phyloP scores from a whole-genome alignment of 2,113 vertebrate genomes.

The Caretta caretta region DNA sequence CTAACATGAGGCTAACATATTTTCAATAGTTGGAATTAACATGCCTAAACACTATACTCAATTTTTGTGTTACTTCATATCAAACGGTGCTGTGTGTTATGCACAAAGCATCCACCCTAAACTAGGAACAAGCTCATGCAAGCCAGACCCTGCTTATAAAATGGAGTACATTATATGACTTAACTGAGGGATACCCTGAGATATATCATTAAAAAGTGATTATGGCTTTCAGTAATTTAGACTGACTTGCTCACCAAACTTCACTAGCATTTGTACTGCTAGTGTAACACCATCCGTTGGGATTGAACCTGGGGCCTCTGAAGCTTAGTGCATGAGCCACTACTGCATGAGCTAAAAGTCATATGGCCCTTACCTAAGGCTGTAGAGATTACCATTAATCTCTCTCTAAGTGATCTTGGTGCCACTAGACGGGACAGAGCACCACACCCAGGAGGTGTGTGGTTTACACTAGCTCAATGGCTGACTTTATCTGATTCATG shows the following conservation, averaged over 20 bases:
- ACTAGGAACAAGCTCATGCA: background rate
- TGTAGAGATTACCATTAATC: too few species aligned
- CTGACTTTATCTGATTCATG: background rate
- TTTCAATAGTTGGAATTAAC: background rate
- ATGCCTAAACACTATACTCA: background rate
- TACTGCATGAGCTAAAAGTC: too few species aligned
- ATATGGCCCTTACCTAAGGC: too few species aligned
- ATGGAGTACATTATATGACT: background rate
- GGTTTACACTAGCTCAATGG: background rate
- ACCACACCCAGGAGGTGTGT: too few species aligned
- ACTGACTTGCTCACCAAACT: background rate
- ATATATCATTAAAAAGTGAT: background rate
- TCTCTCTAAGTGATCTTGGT: too few species aligned
- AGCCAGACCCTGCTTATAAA: background rate
- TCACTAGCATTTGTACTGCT: background rate
- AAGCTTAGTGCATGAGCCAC: too few species aligned
- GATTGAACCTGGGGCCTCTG: too few species aligned
- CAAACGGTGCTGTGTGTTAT: background rate
- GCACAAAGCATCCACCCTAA: background rate
- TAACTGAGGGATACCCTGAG: background rate
- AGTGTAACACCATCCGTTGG: too few species aligned
- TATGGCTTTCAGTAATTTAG: background rate
- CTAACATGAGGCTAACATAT: background rate
- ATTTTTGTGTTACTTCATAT: background rate
- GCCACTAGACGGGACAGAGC: too few species aligned